Evolutionary conservation across 1,140 invertebrate genomes (phyloP).

Genomic region (Parapsyche elsis): DNA sequence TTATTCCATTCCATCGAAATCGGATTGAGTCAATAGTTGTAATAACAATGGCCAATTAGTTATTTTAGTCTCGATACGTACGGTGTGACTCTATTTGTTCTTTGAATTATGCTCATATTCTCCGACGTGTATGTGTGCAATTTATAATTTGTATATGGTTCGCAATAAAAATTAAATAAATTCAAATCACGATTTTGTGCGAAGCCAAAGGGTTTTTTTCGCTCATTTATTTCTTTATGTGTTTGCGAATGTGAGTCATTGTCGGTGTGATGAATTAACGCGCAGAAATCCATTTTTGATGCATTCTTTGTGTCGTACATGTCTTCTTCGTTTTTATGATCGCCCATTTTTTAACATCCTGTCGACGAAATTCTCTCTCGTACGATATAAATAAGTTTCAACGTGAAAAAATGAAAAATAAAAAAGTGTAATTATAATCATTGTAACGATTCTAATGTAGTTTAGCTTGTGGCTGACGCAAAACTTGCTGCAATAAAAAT

Average conservation of each 20-base stretch:
- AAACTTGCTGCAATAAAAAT: background rate
- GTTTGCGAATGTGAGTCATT: slow-evolving; percentile 6
- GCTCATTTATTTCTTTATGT: background rate
- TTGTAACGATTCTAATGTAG: background rate
- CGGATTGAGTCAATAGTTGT: background rate
- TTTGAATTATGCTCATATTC: slow-evolving; percentile 2
- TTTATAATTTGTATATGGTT: slow-evolving; percentile 14
- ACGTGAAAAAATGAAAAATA: background rate
- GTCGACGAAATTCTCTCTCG: background rate
- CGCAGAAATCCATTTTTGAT: slow-evolving; percentile 30
- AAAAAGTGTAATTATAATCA: background rate
- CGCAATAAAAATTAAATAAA: slow-evolving; percentile 21
- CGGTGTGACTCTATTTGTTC: background rate
- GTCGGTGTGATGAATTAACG: slow-evolving; percentile 27
- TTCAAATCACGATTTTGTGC: slow-evolving; percentile 17
- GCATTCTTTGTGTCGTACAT: slow-evolving; percentile 19
- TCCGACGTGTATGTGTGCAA: background rate
- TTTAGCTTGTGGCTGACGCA: background rate
- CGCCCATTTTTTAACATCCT: background rate
- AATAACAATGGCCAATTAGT: slow-evolving; percentile 21
- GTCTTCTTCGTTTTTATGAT: slow-evolving; percentile 19
- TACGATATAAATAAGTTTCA: too few species aligned
- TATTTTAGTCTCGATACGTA: background rate
- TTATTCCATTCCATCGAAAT: background rate
- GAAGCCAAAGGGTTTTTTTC: background rate